phyloP scores from a whole-genome alignment of 1,140 invertebrate genomes.

The Philotrypesis tridentata region DNA sequence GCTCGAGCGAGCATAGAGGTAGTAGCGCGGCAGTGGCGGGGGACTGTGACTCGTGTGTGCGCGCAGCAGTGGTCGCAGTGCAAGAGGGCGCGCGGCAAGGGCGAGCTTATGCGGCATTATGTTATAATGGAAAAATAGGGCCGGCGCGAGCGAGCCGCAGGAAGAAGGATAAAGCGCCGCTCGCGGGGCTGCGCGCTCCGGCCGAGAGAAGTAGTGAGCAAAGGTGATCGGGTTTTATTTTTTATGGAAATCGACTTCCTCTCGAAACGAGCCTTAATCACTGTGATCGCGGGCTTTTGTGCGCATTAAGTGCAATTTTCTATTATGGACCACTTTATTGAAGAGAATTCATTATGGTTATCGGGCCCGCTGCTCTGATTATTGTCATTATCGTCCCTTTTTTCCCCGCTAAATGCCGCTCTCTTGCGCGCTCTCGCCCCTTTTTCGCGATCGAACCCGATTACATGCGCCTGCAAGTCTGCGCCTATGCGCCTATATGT shows the following conservation, averaged over 20 bases:
- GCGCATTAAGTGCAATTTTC: conserved; percentile 44
- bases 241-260: conserved; percentile 45
- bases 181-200: too few relatives aligned
- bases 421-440: too few relatives aligned
- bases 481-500: too few relatives aligned
- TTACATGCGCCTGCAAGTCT: neutral
- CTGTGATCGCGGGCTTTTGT: conserved; percentile 39
- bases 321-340: conserved; percentile 48
- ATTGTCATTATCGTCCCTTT: conserved; percentile 18
- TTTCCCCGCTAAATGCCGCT: neutral
- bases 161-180: conserved; percentile 32
- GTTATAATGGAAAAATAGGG: conserved; percentile 38
- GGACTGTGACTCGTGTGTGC: too few relatives aligned
- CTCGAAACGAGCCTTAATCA: conserved; percentile 42
- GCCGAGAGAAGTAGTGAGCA: neutral
- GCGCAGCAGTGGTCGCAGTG: too few relatives aligned
- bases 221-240: conserved; percentile 47
- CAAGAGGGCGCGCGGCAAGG: too few relatives aligned
- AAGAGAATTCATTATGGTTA: conserved; percentile 39
- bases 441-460: neutral
- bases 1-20: too few relatives aligned
- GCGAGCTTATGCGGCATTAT: conserved; percentile 12
- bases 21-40: too few relatives aligned
- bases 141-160: too few relatives aligned
- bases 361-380: conserved; percentile 2